Evolutionary conservation across 2,113 vertebrate species (phyloP).

Genomic region (Ahaetulla prasina): DNA sequence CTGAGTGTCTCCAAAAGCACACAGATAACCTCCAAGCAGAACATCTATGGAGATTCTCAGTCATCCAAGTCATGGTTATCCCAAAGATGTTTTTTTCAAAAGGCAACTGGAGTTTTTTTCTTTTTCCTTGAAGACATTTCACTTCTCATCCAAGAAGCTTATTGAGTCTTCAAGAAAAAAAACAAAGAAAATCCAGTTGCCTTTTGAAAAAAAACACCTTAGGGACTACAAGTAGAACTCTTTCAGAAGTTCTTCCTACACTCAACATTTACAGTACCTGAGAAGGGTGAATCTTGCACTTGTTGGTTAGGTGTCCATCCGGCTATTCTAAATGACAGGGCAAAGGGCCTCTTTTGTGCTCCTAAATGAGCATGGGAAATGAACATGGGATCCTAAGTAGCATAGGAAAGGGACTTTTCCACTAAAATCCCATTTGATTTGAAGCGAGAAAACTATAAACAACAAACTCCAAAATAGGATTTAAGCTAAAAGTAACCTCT

Average conservation of each 20-base stretch:
- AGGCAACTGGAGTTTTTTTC: neutral
- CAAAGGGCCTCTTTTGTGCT: neutral
- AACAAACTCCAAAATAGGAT: neutral
- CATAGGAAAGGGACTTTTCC: neutral
- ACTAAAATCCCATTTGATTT: neutral
- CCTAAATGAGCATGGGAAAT: neutral
- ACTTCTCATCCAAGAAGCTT: neutral
- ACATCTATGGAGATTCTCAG: neutral
- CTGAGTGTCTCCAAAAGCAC: slow-evolving; percentile 3
- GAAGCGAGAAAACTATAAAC: neutral
- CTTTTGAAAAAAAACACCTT: neutral
- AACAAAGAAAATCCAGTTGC: neutral
- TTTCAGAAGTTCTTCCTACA: slow-evolving; percentile 19
- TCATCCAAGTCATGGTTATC: neutral
- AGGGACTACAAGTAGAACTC: neutral
- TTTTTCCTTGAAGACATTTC: neutral
- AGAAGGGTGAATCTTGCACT: neutral
- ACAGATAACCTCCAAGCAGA: neutral
- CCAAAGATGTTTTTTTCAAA: neutral
- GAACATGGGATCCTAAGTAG: neutral
- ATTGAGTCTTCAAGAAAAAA: neutral
- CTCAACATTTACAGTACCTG: neutral
- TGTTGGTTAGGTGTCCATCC: slow-evolving; percentile 1
- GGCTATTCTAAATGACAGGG: neutral
- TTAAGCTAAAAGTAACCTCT: neutral